Evolutionary conservation across 64 coral and sea anemone genomes (phyloP).

Genomic region (Montipora capricornis): DNA sequence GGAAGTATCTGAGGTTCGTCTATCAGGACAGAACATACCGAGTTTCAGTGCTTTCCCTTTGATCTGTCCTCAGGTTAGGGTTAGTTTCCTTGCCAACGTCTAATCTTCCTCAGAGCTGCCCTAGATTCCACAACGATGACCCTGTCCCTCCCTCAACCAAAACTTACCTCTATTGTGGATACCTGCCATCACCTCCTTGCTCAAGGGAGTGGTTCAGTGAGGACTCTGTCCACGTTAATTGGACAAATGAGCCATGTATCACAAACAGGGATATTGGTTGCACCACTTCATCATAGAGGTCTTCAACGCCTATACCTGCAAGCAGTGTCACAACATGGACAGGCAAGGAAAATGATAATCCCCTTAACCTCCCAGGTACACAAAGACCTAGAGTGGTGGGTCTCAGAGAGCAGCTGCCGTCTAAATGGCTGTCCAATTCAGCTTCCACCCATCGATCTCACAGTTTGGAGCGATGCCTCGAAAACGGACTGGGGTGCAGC

Average conservation of each 20-base stretch:
- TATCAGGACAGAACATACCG: slow-evolving; percentile 1
- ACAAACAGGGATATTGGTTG: slow-evolving; percentile 13
- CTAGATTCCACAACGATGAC: slow-evolving; percentile 28
- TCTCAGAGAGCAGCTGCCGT: not conserved
- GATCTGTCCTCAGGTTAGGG: not conserved
- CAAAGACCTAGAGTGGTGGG: slow-evolving; percentile 40
- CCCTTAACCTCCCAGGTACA: slow-evolving; percentile 36
- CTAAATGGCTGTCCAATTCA: too few relatives aligned
- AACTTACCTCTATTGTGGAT: not conserved
- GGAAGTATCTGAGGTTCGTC: slow-evolving; percentile 35
- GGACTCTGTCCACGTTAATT: slow-evolving; percentile 11
- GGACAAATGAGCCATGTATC: slow-evolving; percentile 41
- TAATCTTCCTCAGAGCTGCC: slow-evolving; percentile 26
- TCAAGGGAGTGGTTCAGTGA: not conserved
- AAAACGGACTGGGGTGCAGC: too few relatives aligned
- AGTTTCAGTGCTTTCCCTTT: slow-evolving; percentile 39
- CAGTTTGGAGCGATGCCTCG: too few relatives aligned
- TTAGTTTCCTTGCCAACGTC: not conserved
- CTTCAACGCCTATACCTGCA: slow-evolving; percentile 21
- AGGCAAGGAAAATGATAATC: not conserved
- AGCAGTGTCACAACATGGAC: not conserved
- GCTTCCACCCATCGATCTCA: too few relatives aligned
- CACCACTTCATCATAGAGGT: slow-evolving; percentile 46
- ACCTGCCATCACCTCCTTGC: not conserved
- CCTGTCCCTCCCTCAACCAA: slow-evolving; percentile 8